phyloP scores from a whole-genome alignment of 2,797 vertebrate genomes.

The Anabas testudineus region DNA sequence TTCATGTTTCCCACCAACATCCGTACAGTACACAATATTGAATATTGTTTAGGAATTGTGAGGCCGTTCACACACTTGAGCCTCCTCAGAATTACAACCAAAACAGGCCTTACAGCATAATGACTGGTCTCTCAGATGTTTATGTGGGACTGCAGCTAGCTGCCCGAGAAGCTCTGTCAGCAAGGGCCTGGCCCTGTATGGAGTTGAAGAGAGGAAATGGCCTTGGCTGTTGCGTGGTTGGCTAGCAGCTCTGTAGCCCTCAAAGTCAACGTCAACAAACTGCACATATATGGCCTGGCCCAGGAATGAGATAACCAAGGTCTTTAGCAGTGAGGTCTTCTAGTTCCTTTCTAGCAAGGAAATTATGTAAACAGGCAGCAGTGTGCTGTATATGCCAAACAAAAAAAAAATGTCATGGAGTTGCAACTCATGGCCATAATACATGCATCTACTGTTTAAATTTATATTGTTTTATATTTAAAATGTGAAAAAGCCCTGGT shows the following conservation, averaged over 20 bases:
- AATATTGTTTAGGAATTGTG: neutral
- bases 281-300: conserved; percentile 80
- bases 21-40: conserved; percentile 15
- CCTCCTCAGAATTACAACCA: conserved; percentile 32
- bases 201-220: conserved; percentile 80
- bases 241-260: conserved; percentile 61
- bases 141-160: conserved; percentile 58
- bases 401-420: neutral
- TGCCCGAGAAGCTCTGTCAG: conserved; percentile 67
- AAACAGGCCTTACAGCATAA: conserved; percentile 56
- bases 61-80: conserved; percentile 20
- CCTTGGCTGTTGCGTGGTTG: conserved; percentile 72
- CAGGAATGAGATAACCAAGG: conserved; percentile 73
- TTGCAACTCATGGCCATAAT: neutral
- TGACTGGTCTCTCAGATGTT: conserved; percentile 71
- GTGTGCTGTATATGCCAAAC: neutral
- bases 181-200: conserved; percentile 77
- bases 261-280: conserved; percentile 73
- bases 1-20: conserved; percentile 14
- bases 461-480: neutral
- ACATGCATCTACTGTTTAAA: accelerated
- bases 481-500: neutral
- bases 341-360: conserved; percentile 30
- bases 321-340: conserved; percentile 60
- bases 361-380: conserved; percentile 42